Evolutionary conservation across 2,888 invertebrate genomes (phyloP).

Genomic region (Cataglyphis altisquamis): DNA sequence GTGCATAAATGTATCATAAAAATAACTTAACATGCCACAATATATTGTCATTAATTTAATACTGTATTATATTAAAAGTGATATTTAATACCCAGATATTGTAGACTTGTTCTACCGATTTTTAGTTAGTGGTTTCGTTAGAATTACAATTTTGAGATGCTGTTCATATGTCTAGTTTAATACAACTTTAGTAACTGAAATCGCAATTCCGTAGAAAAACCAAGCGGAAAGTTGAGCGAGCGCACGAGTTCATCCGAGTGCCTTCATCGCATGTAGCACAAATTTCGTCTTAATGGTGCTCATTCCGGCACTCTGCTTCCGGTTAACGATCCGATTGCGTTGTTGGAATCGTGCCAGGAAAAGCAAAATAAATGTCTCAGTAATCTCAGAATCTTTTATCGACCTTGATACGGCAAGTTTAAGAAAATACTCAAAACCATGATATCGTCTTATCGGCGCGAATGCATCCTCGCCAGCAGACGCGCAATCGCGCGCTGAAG

Average conservation of each 20-base stretch:
- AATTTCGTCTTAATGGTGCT: constrained; percentile 48
- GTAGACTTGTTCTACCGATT: neutral
- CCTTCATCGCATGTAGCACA: constrained; percentile 44
- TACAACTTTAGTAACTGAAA: constrained; percentile 1
- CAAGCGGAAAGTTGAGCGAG: constrained; percentile 45
- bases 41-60: neutral
- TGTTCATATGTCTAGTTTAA: constrained; percentile 13
- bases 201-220: constrained; percentile 22
- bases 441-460: constrained; percentile 31
- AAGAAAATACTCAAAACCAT: constrained; percentile 38
- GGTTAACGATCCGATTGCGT: constrained; percentile 54
- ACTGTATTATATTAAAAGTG: neutral
- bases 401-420: constrained; percentile 29
- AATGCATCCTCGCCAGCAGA: constrained; percentile 1
- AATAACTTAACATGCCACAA: neutral
- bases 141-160: neutral
- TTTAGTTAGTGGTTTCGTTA: neutral
- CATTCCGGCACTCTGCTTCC: constrained; percentile 61
- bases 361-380: constrained; percentile 55
- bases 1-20: neutral
- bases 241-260: constrained; percentile 37
- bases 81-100: neutral
- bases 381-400: constrained; percentile 41
- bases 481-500: neutral
- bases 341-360: constrained; percentile 56